These are phyloP conservation scores for Crotalus adamanteus DNA, from an alignment of 2,797 vertebrate species.

Conservation along the genomic window DNA sequence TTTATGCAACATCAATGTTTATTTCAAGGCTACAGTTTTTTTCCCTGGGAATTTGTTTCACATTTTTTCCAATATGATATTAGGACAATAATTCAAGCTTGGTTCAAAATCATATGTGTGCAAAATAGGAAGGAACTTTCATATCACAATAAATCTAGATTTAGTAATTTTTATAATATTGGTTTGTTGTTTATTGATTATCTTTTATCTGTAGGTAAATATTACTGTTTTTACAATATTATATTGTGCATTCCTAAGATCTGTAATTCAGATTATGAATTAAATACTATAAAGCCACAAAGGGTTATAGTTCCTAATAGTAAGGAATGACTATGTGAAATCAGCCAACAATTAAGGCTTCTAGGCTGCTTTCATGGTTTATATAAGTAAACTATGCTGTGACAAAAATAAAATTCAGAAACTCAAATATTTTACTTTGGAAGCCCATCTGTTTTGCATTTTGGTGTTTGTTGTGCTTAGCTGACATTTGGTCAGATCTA, in stretches of 20 bases:
- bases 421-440: background rate
- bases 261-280: background rate
- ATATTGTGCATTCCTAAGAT: background rate
- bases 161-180: background rate
- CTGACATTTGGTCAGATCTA: background rate
- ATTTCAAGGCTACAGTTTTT: background rate
- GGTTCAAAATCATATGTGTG: background rate
- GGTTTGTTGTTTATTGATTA: background rate
- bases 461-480: slow-evolving; percentile 1
- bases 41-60: background rate
- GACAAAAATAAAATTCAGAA: background rate
- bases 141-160: background rate
- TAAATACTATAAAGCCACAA: background rate
- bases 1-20: slow-evolving; percentile 19
- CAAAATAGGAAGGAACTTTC: background rate
- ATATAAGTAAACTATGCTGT: background rate
- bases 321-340: background rate
- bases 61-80: slow-evolving; percentile 11
- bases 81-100: slow-evolving; percentile 6
- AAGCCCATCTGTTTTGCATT: slow-evolving; percentile 18
- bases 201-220: background rate
- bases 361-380: background rate
- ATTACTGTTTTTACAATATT: background rate
- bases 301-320: background rate
- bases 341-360: background rate